Base-by-base conservation (phyloP, 2,113 vertebrate genomes). In the Axis porcinus region DNA sequence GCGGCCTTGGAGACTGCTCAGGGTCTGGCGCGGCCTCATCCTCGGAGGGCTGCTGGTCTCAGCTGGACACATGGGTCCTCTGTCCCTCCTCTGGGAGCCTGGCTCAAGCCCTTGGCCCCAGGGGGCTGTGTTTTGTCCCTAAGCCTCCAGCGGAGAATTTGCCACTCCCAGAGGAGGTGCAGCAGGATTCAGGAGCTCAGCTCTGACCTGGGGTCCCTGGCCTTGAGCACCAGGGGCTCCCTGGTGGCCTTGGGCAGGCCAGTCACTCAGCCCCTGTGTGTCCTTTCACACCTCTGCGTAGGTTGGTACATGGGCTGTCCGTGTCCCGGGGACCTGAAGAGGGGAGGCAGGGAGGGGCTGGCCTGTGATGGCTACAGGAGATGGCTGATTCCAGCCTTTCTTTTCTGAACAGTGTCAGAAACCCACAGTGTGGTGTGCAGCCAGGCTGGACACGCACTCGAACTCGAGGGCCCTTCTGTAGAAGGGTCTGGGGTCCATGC, bases 371-470 rank as follows among this genome's bases (percentile, higher is more conserved):
- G 25, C 64, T 12, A 10, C 0, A 27, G 54, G 81, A 33, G 50
- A 64, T 5, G 12, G 17, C 16, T 16, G 12, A 6, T 40, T 40
- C 54, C 67, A 28, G 2, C 4, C 27, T 62, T n/a, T 47, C 36
- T 45, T 58, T 64, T 47, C 82, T 11, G 4, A 60, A 0, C 14
- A 33, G 45, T 28, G 64, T 21, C 5, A 36, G 84, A 36, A 45
- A 14, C 27, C 6, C 43, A 7, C 2, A 1, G 43, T 25, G 57
- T 27, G 58, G 17, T 30, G 43, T 40, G 50, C 28, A 25, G 79
- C 60, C 9, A 0, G 64, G 62, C 19, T 14, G 23, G 47, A n/a
- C 21, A 5, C 12, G 60, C 7, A 0, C 16, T 45, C 8, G 7
- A 16, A 1, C 16, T 30, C 17, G 7, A 21, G 87, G 21, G 43